phyloP scores from a whole-genome alignment of 2,797 vertebrate species.

The Argya squamiceps region DNA sequence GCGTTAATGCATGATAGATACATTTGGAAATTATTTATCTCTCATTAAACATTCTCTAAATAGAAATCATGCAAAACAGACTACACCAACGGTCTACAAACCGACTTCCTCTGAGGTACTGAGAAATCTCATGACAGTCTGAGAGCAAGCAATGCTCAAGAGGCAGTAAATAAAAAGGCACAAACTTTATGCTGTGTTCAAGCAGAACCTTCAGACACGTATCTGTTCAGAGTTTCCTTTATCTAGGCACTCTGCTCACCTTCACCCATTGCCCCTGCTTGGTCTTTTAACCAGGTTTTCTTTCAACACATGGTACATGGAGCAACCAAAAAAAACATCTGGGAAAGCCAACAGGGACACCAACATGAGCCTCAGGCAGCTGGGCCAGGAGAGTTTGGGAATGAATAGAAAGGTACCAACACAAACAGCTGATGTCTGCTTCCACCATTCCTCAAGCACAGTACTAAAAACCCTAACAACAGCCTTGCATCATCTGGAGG shows the following conservation, averaged over 20 bases:
- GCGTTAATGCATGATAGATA: slow-evolving; percentile 5
- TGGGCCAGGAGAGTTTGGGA: background rate
- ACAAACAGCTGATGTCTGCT: background rate
- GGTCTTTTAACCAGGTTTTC: background rate
- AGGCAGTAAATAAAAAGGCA: background rate
- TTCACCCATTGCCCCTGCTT: background rate
- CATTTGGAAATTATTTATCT: slow-evolving; percentile 46
- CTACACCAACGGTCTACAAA: background rate
- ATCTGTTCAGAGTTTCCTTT: background rate
- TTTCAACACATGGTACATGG: background rate
- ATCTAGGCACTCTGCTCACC: background rate
- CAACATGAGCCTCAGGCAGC: background rate
- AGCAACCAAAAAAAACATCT: background rate
- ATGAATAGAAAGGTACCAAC: background rate
- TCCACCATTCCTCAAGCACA: background rate
- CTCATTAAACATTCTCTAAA: background rate
- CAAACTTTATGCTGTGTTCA: background rate
- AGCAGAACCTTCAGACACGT: background rate
- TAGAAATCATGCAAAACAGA: slow-evolving; percentile 19
- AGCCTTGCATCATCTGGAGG: background rate
- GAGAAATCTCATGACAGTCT: background rate
- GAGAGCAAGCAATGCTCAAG: background rate
- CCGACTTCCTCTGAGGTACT: background rate
- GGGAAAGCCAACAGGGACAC: background rate
- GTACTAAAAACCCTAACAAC: background rate